phyloP scores from a whole-genome alignment of 2,888 invertebrate genomes.

The Tenthredo livida region DNA sequence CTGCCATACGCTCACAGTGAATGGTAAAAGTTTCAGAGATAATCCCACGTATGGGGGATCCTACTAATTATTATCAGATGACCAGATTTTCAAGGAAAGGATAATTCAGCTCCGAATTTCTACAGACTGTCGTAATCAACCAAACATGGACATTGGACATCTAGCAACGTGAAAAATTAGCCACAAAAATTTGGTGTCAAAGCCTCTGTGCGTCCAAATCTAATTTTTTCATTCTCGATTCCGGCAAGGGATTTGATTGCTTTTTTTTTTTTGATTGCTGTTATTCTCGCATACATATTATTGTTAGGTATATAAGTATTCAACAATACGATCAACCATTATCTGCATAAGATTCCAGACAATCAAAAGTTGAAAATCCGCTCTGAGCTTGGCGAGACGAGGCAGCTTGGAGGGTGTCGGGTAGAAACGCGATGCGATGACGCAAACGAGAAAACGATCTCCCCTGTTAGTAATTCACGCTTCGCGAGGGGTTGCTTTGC shows the following conservation, averaged over 20 bases:
- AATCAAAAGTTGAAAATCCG: slow-evolving; percentile 19
- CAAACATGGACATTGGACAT: background rate
- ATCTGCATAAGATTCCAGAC: slow-evolving; percentile 1
- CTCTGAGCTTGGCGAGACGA: background rate
- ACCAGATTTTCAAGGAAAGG: background rate
- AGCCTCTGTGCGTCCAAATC: too few species aligned
- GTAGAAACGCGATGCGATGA: slow-evolving; percentile 6
- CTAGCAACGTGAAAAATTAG: too few species aligned
- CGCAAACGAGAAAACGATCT: slow-evolving; percentile 31
- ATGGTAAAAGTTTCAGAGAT: background rate
- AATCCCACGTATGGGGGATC: background rate
- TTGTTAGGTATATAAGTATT: background rate
- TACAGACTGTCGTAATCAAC: background rate
- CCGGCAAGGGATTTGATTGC: too few species aligned
- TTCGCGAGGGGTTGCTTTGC: slow-evolving; percentile 17
- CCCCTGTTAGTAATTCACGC: slow-evolving; percentile 35
- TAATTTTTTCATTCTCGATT: too few species aligned
- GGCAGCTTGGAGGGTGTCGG: background rate
- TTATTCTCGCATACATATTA: background rate
- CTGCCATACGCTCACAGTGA: background rate
- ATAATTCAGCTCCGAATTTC: background rate
- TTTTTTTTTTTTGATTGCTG: background rate
- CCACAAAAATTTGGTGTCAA: background rate
- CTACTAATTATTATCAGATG: background rate
- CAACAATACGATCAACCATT: background rate